Base-by-base conservation (phyloP, 2,113 vertebrate species). In the Gila orcuttii region DNA sequence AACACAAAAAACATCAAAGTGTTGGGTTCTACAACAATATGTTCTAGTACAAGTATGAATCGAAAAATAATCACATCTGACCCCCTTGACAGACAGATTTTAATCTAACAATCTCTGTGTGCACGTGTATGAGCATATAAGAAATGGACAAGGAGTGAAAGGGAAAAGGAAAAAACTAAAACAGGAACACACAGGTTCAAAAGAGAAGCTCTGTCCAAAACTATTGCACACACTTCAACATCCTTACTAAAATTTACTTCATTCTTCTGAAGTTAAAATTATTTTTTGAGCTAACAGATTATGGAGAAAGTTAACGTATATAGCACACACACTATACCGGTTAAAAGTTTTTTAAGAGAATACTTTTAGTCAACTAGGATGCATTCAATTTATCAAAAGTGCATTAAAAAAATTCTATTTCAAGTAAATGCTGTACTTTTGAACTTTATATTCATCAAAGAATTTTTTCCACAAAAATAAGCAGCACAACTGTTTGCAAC, bases 21-120 rank as follows among this genome's bases (percentile, higher is more conserved):
- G 11, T 79, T 76, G 52, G 60, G 39, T 89, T 82, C 68, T 52
- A 79, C 78, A 87, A 89, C 55, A 79, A 74, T 68, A 33, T 85
- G 83, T 77, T 60, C 69, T 86, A 77, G 77, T 39, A 82, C 77
- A 86, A 86, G 69, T 82, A 81, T 82, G 74, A 81, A 85, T 62
- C 85, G 60, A 83, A 62, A 59, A 84, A 84, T 78, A 52, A 74
- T 87, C 80, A 85, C 82, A 82, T 78, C 23, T 84, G 82, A 71
- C 50, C 62, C 62, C 28, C 75, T 62, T 74, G 19, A 77, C 11
- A 84, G 86, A 62, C 74, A 83, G 82, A 31, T 47, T 77, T 87
- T 83, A 59, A 83, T 79, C 86, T 71, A 62, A 11, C 59, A 50
- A 25, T 47, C 59, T 77, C 19, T 68, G 21, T 66, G 60, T 36